Evolutionary conservation across 2,888 invertebrate species (phyloP).

Genomic region (Poecilus cupreus): DNA sequence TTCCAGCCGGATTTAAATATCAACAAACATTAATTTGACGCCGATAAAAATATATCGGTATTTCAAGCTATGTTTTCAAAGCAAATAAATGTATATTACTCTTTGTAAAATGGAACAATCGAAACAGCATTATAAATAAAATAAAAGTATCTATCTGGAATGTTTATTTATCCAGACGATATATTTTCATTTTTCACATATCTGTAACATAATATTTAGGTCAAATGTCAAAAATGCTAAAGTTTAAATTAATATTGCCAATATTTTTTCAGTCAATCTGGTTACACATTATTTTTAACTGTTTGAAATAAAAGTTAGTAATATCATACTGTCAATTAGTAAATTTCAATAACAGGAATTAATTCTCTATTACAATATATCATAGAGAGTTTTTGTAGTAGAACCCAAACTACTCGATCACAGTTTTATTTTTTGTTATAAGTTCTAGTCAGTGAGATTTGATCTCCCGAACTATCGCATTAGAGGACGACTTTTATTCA

Average conservation of each 20-base stretch:
- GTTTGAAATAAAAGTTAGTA: neutral
- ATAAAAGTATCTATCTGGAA: neutral
- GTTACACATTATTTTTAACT: neutral
- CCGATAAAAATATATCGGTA: neutral
- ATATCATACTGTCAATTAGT: too few relatives aligned
- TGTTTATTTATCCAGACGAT: neutral
- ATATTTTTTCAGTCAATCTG: neutral
- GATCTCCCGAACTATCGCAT: too few relatives aligned
- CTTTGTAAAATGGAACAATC: neutral
- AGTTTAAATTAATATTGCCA: neutral
- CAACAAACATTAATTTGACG: neutral
- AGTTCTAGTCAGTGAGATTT: too few relatives aligned
- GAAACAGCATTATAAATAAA: neutral
- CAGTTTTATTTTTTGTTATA: too few relatives aligned
- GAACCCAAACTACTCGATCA: too few relatives aligned
- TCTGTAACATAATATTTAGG: neutral
- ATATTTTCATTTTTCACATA: neutral
- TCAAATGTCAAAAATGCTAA: neutral
- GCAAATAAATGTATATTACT: neutral
- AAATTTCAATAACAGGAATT: too few relatives aligned
- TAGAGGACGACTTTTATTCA: too few relatives aligned
- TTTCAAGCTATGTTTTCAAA: neutral
- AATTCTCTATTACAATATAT: too few relatives aligned
- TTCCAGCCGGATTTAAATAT: neutral
- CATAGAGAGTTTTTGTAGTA: too few relatives aligned